These are phyloP conservation scores for Slavum lentiscoides DNA, from an alignment of 2,888 invertebrate species.

Conservation along the genomic window DNA sequence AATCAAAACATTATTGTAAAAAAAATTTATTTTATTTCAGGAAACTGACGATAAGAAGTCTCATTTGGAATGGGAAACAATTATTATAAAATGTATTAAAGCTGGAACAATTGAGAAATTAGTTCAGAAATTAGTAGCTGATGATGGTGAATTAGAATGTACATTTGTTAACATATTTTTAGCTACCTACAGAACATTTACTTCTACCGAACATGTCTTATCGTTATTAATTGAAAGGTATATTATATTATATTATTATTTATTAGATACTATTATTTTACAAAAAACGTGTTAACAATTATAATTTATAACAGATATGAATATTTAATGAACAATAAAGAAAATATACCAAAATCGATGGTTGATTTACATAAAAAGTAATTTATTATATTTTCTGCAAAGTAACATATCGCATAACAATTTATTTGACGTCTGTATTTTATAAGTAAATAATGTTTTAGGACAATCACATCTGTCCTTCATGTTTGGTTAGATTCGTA, in stretches of 20 bases:
- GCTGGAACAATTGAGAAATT: constrained; percentile 92
- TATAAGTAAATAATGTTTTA: constrained; percentile 59
- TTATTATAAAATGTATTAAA: constrained; percentile 90
- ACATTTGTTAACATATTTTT: constrained; percentile 97
- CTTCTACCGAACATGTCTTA: constrained; percentile 82
- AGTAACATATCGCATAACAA: not conserved
- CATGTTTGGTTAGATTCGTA: constrained; percentile 98
- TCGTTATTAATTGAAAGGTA: constrained; percentile 72
- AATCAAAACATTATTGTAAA: not conserved
- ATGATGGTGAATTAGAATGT: constrained; percentile 94
- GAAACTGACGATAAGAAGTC: constrained; percentile 91
- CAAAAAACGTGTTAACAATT: not conserved
- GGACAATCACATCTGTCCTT: constrained; percentile 84
- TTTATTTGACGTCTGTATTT: not conserved
- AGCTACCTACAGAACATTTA: constrained; percentile 90
- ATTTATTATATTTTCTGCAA: constrained; percentile 56
- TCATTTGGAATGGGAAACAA: constrained; percentile 98
- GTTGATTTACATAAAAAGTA: constrained; percentile 75
- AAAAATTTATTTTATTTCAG: constrained; percentile 61
- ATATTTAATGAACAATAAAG: constrained; percentile 58
- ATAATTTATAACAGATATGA: constrained; percentile 59
- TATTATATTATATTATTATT: not conserved
- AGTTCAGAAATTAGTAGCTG: constrained; percentile 90
- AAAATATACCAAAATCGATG: constrained; percentile 58
- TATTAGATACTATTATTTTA: constrained; percentile 2